phyloP scores from a whole-genome alignment of 1,140 invertebrate genomes.

The Drosophila murphyi region DNA sequence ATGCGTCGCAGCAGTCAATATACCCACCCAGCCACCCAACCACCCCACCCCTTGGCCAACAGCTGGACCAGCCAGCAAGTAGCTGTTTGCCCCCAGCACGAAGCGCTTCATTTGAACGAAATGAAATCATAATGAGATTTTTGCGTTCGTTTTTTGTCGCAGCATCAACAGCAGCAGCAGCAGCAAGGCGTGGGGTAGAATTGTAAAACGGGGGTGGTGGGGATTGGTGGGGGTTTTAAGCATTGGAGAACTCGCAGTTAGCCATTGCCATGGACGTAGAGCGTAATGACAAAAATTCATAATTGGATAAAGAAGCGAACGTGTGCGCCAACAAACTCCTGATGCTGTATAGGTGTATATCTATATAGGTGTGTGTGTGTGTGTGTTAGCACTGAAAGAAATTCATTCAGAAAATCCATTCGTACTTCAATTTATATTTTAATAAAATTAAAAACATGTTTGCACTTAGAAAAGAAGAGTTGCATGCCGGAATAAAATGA shows the following conservation, averaged over 20 bases:
- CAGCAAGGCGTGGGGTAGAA: not conserved
- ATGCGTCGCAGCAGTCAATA: constrained; percentile 46
- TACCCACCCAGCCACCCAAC: constrained; percentile 15
- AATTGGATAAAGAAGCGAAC: constrained; percentile 82
- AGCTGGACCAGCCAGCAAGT: constrained; percentile 28
- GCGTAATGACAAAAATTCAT: constrained; percentile 82
- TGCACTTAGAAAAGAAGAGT: too few relatives aligned
- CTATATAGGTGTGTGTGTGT: too few relatives aligned
- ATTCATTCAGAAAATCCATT: too few relatives aligned
- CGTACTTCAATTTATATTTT: too few relatives aligned
- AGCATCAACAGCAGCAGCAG: constrained; percentile 1
- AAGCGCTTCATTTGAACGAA: constrained; percentile 82
- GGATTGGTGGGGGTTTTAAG: constrained; percentile 7
- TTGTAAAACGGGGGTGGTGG: too few relatives aligned
- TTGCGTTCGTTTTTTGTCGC: constrained; percentile 74
- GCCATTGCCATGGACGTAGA: constrained; percentile 62
- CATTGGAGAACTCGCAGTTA: not conserved
- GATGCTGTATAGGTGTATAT: not conserved
- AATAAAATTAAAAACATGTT: too few relatives aligned
- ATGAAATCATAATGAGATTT: constrained; percentile 84
- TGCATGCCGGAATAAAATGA: too few relatives aligned
- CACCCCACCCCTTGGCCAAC: constrained; percentile 18
- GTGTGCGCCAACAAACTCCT: constrained; percentile 40
- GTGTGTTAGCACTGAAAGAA: too few relatives aligned
- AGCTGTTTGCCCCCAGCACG: constrained; percentile 60